A percentile compares a stretch with the other conserved stretches of the same genome.
phyloP scores from a whole-genome alignment of 2,888 invertebrate species.

The Nomada fabriciana region DNA sequence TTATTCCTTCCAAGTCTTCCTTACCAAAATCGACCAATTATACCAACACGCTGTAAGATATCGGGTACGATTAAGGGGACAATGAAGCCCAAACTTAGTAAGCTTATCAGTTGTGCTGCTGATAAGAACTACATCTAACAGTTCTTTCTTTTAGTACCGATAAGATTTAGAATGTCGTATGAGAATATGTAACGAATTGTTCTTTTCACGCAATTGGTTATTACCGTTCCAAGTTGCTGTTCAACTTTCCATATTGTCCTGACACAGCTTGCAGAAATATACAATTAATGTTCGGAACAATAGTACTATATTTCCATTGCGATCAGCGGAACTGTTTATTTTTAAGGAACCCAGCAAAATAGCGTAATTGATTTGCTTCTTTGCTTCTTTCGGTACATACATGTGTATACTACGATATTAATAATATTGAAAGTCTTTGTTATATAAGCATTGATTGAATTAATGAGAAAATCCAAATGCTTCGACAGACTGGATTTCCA shows the following conservation, averaged over 20 bases:
- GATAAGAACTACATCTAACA: slow-evolving; percentile 1
- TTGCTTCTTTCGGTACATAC: too few species aligned
- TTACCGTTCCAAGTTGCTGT: not conserved
- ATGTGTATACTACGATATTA: too few species aligned
- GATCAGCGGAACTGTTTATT: not conserved
- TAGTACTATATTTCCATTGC: not conserved
- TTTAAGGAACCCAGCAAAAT: too few species aligned
- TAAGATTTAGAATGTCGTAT: not conserved
- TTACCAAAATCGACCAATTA: slow-evolving; percentile 55
- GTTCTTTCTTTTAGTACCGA: not conserved
- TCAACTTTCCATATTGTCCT: not conserved
- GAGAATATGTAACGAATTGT: not conserved
- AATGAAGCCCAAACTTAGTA: slow-evolving; percentile 10
- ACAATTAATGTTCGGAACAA: not conserved
- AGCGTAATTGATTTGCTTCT: too few species aligned
- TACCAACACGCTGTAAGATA: slow-evolving; percentile 32
- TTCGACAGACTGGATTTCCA: not conserved
- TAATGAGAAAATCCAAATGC: not conserved
- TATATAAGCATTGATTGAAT: not conserved
- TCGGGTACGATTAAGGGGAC: slow-evolving; percentile 34
- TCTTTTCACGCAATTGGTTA: not conserved
- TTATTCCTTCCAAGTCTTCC: slow-evolving; percentile 56
- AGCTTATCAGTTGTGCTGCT: slow-evolving; percentile 19
- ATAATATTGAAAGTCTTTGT: too few species aligned
- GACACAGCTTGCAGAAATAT: not conserved